Base-by-base conservation (phyloP, 2,888 invertebrate species). In the Tholera decimalis region DNA sequence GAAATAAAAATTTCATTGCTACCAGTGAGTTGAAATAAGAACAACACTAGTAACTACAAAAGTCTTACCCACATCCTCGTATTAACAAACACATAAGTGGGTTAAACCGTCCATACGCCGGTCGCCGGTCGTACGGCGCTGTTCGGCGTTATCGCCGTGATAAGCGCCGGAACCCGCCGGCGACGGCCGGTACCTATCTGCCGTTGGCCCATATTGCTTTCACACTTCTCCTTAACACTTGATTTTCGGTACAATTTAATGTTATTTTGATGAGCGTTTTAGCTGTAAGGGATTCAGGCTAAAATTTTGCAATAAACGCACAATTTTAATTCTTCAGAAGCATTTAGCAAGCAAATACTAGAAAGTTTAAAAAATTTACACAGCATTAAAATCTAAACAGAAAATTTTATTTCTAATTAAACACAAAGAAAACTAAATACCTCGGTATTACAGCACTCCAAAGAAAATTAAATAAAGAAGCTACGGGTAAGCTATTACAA, bases 111-210 rank as follows among this genome's bases (percentile, higher is more conserved):
- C 64, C 73, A 69, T 77, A 76, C 82, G 80, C 80, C 79, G 83
- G 84, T 80, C 89, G 74, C 89, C 91, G 90, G 92, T 72, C 70
- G 77, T 78, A 78, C 83, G 82, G 80, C 77, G 80, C 83, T 76
- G 83, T 82, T 74, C 84, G 79, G 88, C 84, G 91, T 91, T 94
- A 94, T 94, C 94, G 89, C 78, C 78, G 82, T 83, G 94, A 94
- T 94, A 94, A 93, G 93, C 90, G 73, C 89, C 91, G 91, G 92
- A 92, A 91, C 85, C 86, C 85, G 83, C 82, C 78, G 84, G 83
- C 83, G 84, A 88, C 89, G 85, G 86, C 87, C 88, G 83, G 82
- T 80, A 88, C 89, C 89, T 86, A 87, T 91, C 85, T 81, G 80
- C 83, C 66, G 83, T 83, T 80, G 76, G 83, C 83, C 80, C 85